These are phyloP conservation scores for Synanceia verrucosa DNA, from an alignment of 2,797 vertebrate species.

Conservation along the genomic window DNA sequence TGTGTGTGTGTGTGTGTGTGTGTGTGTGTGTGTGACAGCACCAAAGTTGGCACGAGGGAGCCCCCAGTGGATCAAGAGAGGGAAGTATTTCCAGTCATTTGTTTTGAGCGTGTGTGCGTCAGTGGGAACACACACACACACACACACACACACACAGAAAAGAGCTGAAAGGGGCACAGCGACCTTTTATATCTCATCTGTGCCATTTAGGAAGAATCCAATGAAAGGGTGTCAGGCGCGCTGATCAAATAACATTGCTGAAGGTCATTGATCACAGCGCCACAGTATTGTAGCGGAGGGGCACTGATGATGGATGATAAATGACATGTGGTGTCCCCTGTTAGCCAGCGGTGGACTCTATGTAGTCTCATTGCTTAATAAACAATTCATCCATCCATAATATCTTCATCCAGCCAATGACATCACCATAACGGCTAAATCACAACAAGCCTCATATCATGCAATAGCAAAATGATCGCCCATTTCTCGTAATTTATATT, in stretches of 20 bases:
- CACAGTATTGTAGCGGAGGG: not conserved
- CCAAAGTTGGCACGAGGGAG: conserved; percentile 53
- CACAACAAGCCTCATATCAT: not conserved
- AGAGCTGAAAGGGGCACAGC: not conserved
- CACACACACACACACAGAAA: not conserved
- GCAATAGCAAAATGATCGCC: not conserved
- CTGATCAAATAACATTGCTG: conserved; percentile 42
- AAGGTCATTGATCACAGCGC: conserved; percentile 44
- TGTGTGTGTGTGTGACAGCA: conserved; percentile 28
- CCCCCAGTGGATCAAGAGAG: conserved; percentile 51
- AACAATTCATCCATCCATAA: not conserved
- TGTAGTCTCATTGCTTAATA: not conserved
- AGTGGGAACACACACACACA: not conserved
- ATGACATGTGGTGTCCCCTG: too few relatives aligned
- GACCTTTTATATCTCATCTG: conserved; percentile 40
- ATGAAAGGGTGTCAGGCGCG: conserved; percentile 21
- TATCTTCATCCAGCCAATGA: not conserved
- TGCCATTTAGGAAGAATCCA: conserved; percentile 24
- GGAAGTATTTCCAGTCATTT: conserved; percentile 20
- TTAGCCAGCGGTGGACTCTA: too few relatives aligned
- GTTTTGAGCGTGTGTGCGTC: conserved; percentile 5
- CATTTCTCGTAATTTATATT: conserved; percentile 1
- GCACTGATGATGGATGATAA: not conserved
- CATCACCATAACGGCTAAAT: not conserved
- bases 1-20: conserved; percentile 3